These are phyloP conservation scores for Psilopogon haemacephalus DNA, from an alignment of 2,113 vertebrate species.

Conservation along the genomic window DNA sequence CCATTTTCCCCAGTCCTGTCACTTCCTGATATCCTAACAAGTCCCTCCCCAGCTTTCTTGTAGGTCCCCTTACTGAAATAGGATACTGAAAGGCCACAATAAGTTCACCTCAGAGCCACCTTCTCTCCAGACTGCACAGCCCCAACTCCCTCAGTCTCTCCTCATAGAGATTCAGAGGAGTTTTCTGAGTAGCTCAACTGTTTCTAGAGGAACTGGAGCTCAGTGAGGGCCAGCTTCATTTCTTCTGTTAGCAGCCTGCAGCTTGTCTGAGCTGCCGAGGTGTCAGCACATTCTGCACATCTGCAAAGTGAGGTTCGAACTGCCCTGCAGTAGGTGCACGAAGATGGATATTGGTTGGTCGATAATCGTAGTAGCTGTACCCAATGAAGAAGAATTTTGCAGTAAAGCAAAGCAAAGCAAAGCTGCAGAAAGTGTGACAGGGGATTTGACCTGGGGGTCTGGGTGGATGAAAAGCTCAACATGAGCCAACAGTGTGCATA, in stretches of 20 bases:
- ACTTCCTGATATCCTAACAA: no score
- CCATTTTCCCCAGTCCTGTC: no score
- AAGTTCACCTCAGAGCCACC: no score
- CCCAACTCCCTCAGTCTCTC: no score
- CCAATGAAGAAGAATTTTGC: not conserved
- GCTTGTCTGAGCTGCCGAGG: not conserved
- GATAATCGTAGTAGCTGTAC: not conserved
- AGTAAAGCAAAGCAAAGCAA: fast-evolving
- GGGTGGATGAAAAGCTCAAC: no score
- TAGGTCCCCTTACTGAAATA: no score
- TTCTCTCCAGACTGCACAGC: no score
- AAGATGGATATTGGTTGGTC: not conserved
- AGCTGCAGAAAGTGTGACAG: not conserved
- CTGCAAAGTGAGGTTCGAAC: not conserved
- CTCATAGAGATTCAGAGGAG: not conserved
- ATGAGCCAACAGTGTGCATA: no score
- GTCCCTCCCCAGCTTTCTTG: no score
- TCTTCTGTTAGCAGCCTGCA: not conserved
- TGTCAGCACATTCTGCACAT: not conserved
- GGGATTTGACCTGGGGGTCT: no score
- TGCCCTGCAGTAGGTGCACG: not conserved
- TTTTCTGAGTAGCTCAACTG: not conserved
- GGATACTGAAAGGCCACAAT: no score
- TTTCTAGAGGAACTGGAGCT: not conserved
- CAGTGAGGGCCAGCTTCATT: not conserved